Base-by-base conservation (phyloP, 2,797 vertebrate genomes). In the Hirundo rustica region DNA sequence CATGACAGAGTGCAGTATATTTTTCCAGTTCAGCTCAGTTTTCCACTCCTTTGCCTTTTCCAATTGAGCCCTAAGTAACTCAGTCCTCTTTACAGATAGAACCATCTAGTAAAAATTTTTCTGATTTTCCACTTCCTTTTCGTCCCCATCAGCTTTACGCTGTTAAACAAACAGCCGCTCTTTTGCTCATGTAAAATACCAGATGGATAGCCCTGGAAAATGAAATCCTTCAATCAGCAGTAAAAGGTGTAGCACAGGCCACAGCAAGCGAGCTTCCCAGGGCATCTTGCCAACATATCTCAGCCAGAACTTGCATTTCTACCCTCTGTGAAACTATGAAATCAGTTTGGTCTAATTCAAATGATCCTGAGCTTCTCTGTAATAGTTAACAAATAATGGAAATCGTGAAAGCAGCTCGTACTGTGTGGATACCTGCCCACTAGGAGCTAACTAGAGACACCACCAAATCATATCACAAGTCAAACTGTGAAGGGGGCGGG, bases 11-110 rank as follows among this genome's bases (percentile, higher is more conserved):
- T 73, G 76, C 89, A 95, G 73, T 81, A 85, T 73, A 74, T 83
- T 97, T 85, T 96, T 95, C 96, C 96, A 97, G 95, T 96, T 98
- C 96, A 97, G 95, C 93, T 97, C 96, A 97, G 96, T 97, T 97
- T 96, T 98, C 95, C 90, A 96, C 92, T 96, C 91, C 83, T 97
- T 96, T 97, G 96, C 93, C 96, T 97, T 97, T 97, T 95, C 88
- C 89, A 95, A 72, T 88, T 83, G 78, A 97, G 87, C 70, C 85
- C 89, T 85, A 96, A 83, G 53, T 71, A 95, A 96, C 64, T 32
- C 85, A 74, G 79, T 90, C 82, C 80, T 88, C 95, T 89, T 97
- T 89, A 72, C 68, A 88, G 78, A 93, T 50, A 87, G 79, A 89
- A 70, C 58, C 89, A 76, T 40, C 50, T 93, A 57, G 32, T 30